Evolutionary conservation across 2,888 invertebrate species (phyloP).

Genomic region (Tachystola acroxantha): DNA sequence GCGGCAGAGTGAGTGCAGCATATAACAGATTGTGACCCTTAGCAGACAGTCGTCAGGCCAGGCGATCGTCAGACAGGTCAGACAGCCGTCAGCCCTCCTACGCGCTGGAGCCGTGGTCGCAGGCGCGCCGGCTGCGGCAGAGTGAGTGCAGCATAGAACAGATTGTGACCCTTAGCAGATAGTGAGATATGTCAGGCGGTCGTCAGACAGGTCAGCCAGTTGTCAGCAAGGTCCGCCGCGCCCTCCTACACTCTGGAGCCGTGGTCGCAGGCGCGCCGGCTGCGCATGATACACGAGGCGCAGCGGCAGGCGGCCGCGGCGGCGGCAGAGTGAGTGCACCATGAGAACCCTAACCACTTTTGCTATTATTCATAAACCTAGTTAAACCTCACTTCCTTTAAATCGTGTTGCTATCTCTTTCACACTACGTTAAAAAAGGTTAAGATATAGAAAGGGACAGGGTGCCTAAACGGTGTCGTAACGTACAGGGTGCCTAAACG

Average conservation of each 20-base stretch:
- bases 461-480: too few relatives aligned
- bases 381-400: too few relatives aligned
- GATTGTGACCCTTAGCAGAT: constrained; percentile 4
- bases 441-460: too few relatives aligned
- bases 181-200: neutral
- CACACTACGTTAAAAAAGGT: too few relatives aligned
- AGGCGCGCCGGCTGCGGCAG: constrained; percentile 38
- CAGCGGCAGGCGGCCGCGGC: constrained; percentile 46
- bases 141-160: constrained; percentile 24
- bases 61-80: too few relatives aligned
- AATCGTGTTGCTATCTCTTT: too few relatives aligned
- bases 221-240: constrained; percentile 33
- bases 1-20: constrained; percentile 37
- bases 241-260: constrained; percentile 68
- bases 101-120: constrained; percentile 64
- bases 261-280: constrained; percentile 5
- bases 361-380: too few relatives aligned
- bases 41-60: neutral
- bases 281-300: constrained; percentile 69
- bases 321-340: constrained; percentile 13
- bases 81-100: too few relatives aligned
- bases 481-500: too few relatives aligned
- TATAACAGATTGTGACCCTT: constrained; percentile 3
- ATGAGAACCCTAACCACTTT: too few relatives aligned
- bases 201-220: constrained; percentile 35